phyloP scores from a whole-genome alignment of 2,888 invertebrate genomes.

The Eremobia ochroleuca region DNA sequence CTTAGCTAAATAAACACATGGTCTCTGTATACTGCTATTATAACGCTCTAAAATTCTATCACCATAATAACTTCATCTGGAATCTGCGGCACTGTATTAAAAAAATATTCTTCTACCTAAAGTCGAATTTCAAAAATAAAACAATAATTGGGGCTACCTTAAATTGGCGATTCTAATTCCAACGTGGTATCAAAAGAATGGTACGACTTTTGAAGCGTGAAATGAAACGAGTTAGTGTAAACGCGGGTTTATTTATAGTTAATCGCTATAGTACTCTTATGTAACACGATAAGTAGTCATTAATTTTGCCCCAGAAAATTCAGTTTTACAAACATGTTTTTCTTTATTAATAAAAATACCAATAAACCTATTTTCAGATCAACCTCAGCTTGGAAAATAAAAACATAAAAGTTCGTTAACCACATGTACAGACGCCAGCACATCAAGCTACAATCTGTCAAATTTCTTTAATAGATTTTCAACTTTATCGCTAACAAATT shows the following conservation, averaged over 20 bases:
- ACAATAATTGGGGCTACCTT: neutral
- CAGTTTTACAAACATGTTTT: neutral
- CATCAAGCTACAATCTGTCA: too few relatives aligned
- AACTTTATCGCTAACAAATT: too few relatives aligned
- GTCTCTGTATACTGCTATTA: neutral
- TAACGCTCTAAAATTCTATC: too few relatives aligned
- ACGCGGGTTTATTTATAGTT: neutral
- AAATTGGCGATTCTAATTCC: neutral
- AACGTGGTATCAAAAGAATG: constrained; percentile 12
- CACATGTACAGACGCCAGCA: constrained; percentile 17
- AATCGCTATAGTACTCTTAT: neutral
- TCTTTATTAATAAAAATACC: neutral
- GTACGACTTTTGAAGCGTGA: neutral
- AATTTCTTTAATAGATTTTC: too few relatives aligned
- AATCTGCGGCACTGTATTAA: too few relatives aligned
- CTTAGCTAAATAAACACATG: neutral
- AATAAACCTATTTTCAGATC: constrained; percentile 12
- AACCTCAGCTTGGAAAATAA: neutral
- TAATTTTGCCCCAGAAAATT: neutral
- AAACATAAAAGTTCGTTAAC: constrained; percentile 6
- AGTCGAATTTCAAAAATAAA: neutral
- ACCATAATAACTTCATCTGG: neutral
- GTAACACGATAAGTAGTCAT: constrained; percentile 1
- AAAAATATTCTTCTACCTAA: too few relatives aligned
- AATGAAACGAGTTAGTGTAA: constrained; percentile 1